phyloP scores from a whole-genome alignment of 2,888 invertebrate genomes.

The Brachypalpus laphriformis region DNA sequence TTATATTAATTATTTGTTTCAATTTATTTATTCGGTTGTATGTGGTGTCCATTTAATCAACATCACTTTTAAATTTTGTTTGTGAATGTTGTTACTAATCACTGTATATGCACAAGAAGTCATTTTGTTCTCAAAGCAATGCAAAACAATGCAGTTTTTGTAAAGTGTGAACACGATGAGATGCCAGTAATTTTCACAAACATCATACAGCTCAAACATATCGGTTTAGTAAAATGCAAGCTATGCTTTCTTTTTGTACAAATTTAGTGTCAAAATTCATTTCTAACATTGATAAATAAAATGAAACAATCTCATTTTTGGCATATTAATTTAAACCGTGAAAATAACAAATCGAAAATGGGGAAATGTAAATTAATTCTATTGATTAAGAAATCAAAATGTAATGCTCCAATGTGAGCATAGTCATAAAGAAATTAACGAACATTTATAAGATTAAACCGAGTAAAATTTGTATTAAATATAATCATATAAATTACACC shows the following conservation, averaged over 20 bases:
- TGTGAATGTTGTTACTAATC: constrained; percentile 56
- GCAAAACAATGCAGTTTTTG: not conserved
- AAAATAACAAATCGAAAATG: constrained; percentile 39
- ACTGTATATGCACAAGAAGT: constrained; percentile 28
- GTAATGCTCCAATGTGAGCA: constrained; percentile 35
- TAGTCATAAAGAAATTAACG: constrained; percentile 29
- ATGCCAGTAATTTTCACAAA: not conserved
- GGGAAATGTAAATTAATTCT: constrained; percentile 12
- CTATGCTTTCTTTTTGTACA: constrained; percentile 48
- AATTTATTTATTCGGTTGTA: constrained; percentile 14
- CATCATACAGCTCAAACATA: constrained; percentile 22
- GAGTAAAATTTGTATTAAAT: constrained; percentile 35
- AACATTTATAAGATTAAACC: constrained; percentile 22
- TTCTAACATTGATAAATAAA: constrained; percentile 41
- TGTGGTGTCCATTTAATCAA: constrained; percentile 33
- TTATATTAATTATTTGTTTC: constrained; percentile 21
- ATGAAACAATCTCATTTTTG: constrained; percentile 6
- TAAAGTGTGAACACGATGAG: not conserved
- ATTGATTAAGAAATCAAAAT: constrained; percentile 49
- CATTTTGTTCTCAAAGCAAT: constrained; percentile 17
- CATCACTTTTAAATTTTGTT: constrained; percentile 12
- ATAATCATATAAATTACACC: constrained; percentile 16
- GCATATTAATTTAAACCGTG: constrained; percentile 23
- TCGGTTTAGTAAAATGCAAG: constrained; percentile 38
- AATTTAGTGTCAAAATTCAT: constrained; percentile 46